Percentiles rank a stretch among this genome's conserved stretches.
Evolutionary conservation across 1,140 invertebrate genomes (phyloP).

Genomic region (Drosophila sucinea): DNA sequence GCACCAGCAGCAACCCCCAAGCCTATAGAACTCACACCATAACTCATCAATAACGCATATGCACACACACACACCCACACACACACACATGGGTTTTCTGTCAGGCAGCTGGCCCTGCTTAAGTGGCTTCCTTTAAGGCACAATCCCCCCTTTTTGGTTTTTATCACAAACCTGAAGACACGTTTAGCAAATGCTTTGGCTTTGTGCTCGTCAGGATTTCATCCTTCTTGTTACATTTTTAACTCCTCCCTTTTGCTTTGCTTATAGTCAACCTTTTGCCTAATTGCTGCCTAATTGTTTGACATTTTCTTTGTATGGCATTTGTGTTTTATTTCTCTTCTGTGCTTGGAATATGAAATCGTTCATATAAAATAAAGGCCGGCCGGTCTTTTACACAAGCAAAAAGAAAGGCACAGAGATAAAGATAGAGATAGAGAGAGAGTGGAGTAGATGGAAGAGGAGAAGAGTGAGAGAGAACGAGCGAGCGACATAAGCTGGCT

Average conservation of each 20-base stretch:
- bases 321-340: slow-evolving; percentile 57
- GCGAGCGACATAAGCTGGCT: neutral
- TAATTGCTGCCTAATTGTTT: slow-evolving; percentile 77
- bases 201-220: slow-evolving; percentile 12
- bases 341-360: slow-evolving; percentile 27
- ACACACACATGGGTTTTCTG: slow-evolving; percentile 30
- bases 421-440: slow-evolving; percentile 4
- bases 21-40: neutral
- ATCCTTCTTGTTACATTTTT: slow-evolving; percentile 1
- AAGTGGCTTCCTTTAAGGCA: slow-evolving; percentile 19
- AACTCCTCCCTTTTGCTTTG: slow-evolving; percentile 22
- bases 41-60: slow-evolving; percentile 69
- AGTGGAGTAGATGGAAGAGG: neutral
- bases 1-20: neutral
- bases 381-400: slow-evolving; percentile 47
- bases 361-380: slow-evolving; percentile 31
- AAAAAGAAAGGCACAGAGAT: neutral
- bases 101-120: slow-evolving; percentile 24
- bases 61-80: slow-evolving; percentile 33
- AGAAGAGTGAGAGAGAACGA: neutral
- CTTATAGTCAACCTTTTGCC: slow-evolving; percentile 47
- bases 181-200: slow-evolving; percentile 64
- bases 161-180: slow-evolving; percentile 60
- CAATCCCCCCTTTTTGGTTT: slow-evolving; percentile 10
- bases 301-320: slow-evolving; percentile 64